A percentile compares a stretch with the other conserved stretches of the same genome.
Evolutionary conservation across 1,140 invertebrate species (phyloP).

Genomic region (Periplaneta americana): DNA sequence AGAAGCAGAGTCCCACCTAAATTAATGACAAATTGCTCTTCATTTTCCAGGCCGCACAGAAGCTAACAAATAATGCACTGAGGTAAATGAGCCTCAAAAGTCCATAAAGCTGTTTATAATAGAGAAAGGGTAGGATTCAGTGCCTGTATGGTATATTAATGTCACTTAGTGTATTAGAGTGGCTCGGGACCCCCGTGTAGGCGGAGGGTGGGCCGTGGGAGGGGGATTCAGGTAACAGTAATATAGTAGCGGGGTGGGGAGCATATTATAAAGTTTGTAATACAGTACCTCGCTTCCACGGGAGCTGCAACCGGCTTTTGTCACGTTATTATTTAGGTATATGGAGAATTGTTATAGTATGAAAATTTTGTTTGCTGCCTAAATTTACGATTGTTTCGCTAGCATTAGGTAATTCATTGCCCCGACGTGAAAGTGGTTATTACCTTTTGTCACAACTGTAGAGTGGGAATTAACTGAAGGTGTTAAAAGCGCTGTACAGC

Average conservation of each 20-base stretch:
- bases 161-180: not conserved
- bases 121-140: not conserved
- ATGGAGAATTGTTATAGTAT: not conserved
- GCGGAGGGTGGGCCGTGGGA: too few relatives aligned
- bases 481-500: not conserved
- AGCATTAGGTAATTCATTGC: not conserved
- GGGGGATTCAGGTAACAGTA: not conserved
- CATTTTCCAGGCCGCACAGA: not conserved
- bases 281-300: not conserved
- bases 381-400: not conserved
- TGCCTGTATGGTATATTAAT: not conserved
- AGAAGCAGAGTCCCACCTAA: too few relatives aligned
- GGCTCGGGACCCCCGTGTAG: not conserved
- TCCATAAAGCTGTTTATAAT: not conserved
- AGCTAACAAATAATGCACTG: not conserved
- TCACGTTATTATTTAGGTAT: not conserved
- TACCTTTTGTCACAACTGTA: not conserved
- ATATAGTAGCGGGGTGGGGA: not conserved
- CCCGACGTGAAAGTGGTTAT: not conserved
- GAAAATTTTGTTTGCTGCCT: not conserved
- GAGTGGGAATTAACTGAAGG: not conserved
- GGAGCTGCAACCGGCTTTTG: not conserved
- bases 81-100: not conserved
- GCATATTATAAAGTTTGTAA: not conserved
- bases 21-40: not conserved